Percentiles rank a stretch among this genome's conserved stretches.
phyloP scores from a whole-genome alignment of 2,797 vertebrate genomes.

The Astyanax mexicanus region DNA sequence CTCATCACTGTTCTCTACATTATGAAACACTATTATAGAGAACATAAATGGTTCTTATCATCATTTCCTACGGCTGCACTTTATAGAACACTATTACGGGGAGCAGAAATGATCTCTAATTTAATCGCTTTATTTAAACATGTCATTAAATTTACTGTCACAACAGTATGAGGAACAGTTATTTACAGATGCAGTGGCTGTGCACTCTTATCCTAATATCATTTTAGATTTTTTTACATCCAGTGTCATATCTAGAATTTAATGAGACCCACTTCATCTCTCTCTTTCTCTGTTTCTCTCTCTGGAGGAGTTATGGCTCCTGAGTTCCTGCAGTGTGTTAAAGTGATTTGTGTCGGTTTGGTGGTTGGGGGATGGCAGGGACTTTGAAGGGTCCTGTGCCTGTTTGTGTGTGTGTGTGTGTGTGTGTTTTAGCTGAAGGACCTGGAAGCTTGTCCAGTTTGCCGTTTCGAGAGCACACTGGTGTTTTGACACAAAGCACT shows the following conservation, averaged over 20 bases:
- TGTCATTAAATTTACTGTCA: not conserved
- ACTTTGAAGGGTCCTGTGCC: not conserved
- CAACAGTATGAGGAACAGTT: not conserved
- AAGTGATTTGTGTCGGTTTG: constrained; percentile 43
- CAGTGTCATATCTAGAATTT: not conserved
- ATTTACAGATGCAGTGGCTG: not conserved
- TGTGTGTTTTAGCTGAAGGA: not conserved
- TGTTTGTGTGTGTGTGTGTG: too few species aligned
- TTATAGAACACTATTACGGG: too few species aligned
- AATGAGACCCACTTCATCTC: constrained; percentile 44
- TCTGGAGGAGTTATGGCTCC: constrained; percentile 8
- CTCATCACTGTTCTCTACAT: too few species aligned
- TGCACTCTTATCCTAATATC: not conserved
- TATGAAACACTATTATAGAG: too few species aligned
- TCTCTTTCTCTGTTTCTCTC: constrained; percentile 33
- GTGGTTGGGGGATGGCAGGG: constrained; percentile 8
- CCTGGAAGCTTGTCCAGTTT: not conserved
- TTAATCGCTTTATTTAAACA: too few species aligned
- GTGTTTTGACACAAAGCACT: constrained; percentile 6
- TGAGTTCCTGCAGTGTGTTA: constrained; percentile 28
- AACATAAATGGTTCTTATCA: too few species aligned
- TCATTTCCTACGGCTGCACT: too few species aligned
- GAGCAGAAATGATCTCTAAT: too few species aligned
- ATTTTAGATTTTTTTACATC: not conserved
- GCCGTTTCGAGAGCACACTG: constrained; percentile 33